A percentile compares a stretch with the other conserved stretches of the same genome.
Conservation (phyloP, 2,888 invertebrate species). For the Rhamphomyia laevipes region DNA sequence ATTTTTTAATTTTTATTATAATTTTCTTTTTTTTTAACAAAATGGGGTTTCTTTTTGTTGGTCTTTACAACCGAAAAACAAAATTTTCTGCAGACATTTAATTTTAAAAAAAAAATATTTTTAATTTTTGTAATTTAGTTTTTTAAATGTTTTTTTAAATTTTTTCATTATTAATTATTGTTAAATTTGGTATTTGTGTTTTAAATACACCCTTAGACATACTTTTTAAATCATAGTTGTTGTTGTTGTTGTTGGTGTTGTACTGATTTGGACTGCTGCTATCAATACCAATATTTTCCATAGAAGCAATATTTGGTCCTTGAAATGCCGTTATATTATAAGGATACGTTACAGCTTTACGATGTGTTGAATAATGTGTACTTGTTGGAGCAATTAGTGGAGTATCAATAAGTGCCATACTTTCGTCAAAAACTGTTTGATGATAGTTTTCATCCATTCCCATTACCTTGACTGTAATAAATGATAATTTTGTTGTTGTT, state of each 20-base stretch:
- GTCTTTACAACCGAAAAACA: too few species aligned
- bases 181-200: not conserved
- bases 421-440: conserved; percentile 38
- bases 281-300: conserved; percentile 20
- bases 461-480: conserved; percentile 39
- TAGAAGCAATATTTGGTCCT: conserved; percentile 24
- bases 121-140: not conserved
- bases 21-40: not conserved
- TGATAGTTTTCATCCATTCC: conserved; percentile 39
- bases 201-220: conserved; percentile 24
- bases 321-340: conserved; percentile 38
- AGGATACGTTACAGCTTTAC: conserved; percentile 33
- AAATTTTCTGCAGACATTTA: too few species aligned
- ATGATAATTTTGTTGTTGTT: conserved; percentile 23
- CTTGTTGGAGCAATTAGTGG: conserved; percentile 32
- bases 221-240: conserved; percentile 36
- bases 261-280: conserved; percentile 12
- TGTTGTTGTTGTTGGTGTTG: conserved; percentile 7
- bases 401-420: conserved; percentile 38
- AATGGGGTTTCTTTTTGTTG: too few species aligned
- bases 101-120: too few species aligned
- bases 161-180: conserved; percentile 1
- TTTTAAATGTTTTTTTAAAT: conserved; percentile 3
- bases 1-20: not conserved
- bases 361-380: conserved; percentile 32